Conservation (phyloP, 2,113 vertebrate genomes). For the Cavia aperea region DNA sequence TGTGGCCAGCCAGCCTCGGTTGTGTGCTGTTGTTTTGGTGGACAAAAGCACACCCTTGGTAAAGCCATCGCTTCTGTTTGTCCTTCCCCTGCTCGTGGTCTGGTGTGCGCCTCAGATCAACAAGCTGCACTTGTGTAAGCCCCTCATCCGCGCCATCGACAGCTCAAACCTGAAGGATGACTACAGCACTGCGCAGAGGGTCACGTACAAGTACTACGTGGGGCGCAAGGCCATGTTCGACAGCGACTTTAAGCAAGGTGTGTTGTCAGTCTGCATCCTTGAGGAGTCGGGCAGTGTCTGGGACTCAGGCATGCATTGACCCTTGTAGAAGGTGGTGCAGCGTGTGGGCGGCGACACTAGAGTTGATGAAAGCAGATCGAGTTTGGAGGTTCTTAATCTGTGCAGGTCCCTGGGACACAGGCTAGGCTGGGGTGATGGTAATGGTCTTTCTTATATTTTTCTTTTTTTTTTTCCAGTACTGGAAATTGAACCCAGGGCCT, state of each 20-base stretch:
- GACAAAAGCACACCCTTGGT: neutral
- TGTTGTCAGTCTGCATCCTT: neutral
- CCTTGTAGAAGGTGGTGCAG: too few relatives aligned
- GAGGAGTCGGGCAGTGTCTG: neutral
- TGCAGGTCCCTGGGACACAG: accelerated
- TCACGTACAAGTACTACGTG: constrained; percentile 95
- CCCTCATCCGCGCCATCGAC: constrained; percentile 96
- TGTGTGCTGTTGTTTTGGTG: neutral
- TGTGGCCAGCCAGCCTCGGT: neutral
- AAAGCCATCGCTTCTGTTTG: neutral
- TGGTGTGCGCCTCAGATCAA: constrained; percentile 82
- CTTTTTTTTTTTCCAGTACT: neutral
- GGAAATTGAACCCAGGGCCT: neutral
- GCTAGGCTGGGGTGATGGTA: neutral
- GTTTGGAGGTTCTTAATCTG: neutral
- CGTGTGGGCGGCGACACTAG: neutral
- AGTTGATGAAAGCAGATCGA: neutral
- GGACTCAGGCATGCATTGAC: neutral
- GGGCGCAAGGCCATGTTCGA: constrained; percentile 99
- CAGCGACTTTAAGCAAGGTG: constrained; percentile 96
- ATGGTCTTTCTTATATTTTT: neutral
- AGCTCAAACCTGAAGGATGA: constrained; percentile 96
- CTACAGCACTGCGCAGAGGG: constrained; percentile 91
- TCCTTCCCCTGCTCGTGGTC: neutral
- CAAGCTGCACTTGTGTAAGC: constrained; percentile 97